Base-by-base conservation (phyloP, 2,113 vertebrate species). In the Xiphophorus maculatus region DNA sequence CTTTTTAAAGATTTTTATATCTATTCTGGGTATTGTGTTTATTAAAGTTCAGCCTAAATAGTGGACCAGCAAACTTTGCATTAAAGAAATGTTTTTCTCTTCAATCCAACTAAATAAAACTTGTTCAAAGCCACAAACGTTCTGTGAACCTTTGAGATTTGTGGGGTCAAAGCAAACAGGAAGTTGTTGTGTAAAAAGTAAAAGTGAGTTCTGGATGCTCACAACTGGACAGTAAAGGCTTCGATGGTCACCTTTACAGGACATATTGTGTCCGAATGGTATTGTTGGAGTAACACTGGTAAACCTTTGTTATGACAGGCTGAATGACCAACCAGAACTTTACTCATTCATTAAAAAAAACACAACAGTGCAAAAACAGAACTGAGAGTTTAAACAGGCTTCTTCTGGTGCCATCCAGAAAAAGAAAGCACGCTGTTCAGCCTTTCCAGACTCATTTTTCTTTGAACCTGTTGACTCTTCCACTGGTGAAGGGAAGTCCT, bases 311-410 rank as follows among this genome's bases (percentile, higher is more conserved):
- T 71, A 69, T 28, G 44, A 58, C 51, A 60, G 61, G 62, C 19
- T 79, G 73, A 88, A 79, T 81, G 79, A 71, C 73, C 14, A 60
- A 76, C 91, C 85, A 91, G 93, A 93, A 91, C 83, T 85, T 90
- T 90, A 73, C 89, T 74, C 83, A 84, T 90, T 90, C 81, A 86
- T 6, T 42, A 58, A 15, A 40, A 74, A 90, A 85, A 54, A 15
- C 17, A 48, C 25, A 58, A 58, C 51, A 10, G 2, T 7, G 77
- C 73, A 58, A 66, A 37, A 40, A 51, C 32, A 61, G 19, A 15
- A 37, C 5, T 2, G 4, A 28, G 44, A 8, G 40, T 25, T 63
- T 4, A 76, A 72, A 76, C 0, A 19, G 30, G 67, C 64, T 85
- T 68, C 89, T 81, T 81, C 90, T 85, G 66, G 77, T 80, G 61